A percentile compares a stretch with the other conserved stretches of the same genome.
These are phyloP conservation scores for Bergia sp. DNA, from an alignment of 92 coral and sea anemone genomes.

Conservation along the genomic window DNA sequence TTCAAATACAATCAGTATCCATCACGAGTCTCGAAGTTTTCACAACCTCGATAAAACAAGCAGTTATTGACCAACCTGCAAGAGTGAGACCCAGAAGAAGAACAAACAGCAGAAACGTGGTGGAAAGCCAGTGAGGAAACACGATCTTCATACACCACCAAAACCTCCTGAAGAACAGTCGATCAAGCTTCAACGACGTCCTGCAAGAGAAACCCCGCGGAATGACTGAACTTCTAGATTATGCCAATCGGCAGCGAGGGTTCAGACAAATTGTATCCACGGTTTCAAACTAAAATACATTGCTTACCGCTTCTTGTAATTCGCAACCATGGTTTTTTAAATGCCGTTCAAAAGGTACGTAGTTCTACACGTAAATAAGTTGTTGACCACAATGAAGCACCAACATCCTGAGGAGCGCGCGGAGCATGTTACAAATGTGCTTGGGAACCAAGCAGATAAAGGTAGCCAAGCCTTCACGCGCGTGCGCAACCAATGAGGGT, in stretches of 20 bases:
- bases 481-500: not conserved
- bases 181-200: conserved; percentile 72
- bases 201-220: not conserved
- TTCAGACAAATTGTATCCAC: not conserved
- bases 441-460: not conserved
- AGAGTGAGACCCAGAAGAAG: conserved; percentile 79
- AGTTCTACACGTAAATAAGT: too few species aligned
- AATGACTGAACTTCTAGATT: too few species aligned
- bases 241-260: not conserved
- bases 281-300: not conserved
- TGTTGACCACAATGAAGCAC: too few species aligned
- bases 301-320: not conserved
- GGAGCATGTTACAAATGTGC: not conserved
- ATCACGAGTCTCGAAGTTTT: too few species aligned
- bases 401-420: too few species aligned
- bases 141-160: conserved; percentile 78
- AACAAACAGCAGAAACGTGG: conserved; percentile 75
- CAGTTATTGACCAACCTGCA: conserved; percentile 61
- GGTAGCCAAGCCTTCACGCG: not conserved
- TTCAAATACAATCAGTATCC: too few species aligned
- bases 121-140: conserved; percentile 78
- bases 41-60: too few species aligned
- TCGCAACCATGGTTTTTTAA: not conserved
- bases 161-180: conserved; percentile 79
- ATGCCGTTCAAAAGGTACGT: not conserved